Evolutionary conservation across 2,888 invertebrate genomes (phyloP).

Genomic region (Cacoxenus indagator): DNA sequence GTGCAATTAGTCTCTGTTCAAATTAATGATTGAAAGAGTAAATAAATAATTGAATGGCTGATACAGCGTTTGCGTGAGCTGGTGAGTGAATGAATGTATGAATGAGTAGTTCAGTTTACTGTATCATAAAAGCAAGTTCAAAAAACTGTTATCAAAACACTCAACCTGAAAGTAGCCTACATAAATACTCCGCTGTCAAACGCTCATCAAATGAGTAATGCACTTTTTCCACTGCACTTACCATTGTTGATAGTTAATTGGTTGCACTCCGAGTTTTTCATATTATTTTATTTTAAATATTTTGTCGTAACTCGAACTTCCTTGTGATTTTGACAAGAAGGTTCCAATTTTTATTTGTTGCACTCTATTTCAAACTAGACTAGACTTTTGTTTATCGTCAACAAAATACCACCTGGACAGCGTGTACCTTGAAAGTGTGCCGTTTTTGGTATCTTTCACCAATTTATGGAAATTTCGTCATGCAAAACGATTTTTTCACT

Average conservation of each 20-base stretch:
- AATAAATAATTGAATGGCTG: no score
- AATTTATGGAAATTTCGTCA: constrained; percentile 60
- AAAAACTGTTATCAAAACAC: not conserved
- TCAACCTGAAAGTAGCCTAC: not conserved
- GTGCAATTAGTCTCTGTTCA: no score
- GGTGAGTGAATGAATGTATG: not conserved
- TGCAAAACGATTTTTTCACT: constrained; percentile 57
- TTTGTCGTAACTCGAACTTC: not conserved
- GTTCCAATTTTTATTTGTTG: not conserved
- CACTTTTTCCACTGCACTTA: no score
- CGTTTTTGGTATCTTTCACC: constrained; percentile 59
- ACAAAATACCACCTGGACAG: constrained; percentile 42
- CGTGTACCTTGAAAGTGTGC: constrained; percentile 51
- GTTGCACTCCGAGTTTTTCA: no score
- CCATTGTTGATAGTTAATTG: no score
- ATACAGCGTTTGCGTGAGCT: no score
- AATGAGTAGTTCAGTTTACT: no score
- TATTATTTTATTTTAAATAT: no score
- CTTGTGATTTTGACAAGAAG: no score
- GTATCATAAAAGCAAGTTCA: not conserved
- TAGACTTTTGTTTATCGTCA: not conserved
- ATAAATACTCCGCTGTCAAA: no score
- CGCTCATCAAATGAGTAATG: no score
- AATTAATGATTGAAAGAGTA: no score
- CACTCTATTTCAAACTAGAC: not conserved